Percentiles rank a stretch among this genome's conserved stretches.
Evolutionary conservation across 2,797 vertebrate genomes (phyloP).

Genomic region (Lacerta viridis): DNA sequence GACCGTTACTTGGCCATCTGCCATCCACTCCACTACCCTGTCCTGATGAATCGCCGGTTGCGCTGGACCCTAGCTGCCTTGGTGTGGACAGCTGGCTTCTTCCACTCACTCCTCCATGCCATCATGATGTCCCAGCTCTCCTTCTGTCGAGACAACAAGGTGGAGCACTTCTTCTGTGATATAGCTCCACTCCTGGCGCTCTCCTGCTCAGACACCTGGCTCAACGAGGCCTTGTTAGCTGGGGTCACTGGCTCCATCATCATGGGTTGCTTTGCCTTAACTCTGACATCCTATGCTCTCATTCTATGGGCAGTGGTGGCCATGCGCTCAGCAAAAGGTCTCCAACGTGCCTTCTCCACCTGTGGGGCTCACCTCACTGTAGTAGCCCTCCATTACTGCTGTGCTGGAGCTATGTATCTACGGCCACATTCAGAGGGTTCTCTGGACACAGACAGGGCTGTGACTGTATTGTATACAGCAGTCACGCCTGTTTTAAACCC

Average conservation of each 20-base stretch:
- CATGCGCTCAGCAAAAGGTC: constrained; percentile 23
- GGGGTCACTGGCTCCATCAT: constrained; percentile 43
- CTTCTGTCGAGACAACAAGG: constrained; percentile 41
- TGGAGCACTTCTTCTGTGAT: constrained; percentile 67
- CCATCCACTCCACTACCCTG: constrained; percentile 38
- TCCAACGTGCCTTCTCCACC: constrained; percentile 55
- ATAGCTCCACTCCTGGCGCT: constrained; percentile 48
- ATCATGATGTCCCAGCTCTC: constrained; percentile 37
- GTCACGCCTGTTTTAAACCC: background rate
- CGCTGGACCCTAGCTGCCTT: constrained; percentile 39
- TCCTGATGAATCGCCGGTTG: constrained; percentile 43
- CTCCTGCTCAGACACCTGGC: constrained; percentile 53
- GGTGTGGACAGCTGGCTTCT: constrained; percentile 33
- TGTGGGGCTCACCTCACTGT: constrained; percentile 63
- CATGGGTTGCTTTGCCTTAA: constrained; percentile 52
- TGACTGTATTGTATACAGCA: background rate
- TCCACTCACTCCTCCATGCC: constrained; percentile 39
- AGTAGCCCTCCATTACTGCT: constrained; percentile 60
- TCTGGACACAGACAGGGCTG: background rate
- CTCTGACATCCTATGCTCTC: constrained; percentile 42
- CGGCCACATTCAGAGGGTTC: constrained; percentile 18
- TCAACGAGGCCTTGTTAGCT: constrained; percentile 44
- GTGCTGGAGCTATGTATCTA: constrained; percentile 60
- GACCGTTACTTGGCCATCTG: constrained; percentile 36
- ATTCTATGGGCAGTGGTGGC: constrained; percentile 55